phyloP scores from a whole-genome alignment of 2,113 vertebrate species.

The Mormyrus iriodes region DNA sequence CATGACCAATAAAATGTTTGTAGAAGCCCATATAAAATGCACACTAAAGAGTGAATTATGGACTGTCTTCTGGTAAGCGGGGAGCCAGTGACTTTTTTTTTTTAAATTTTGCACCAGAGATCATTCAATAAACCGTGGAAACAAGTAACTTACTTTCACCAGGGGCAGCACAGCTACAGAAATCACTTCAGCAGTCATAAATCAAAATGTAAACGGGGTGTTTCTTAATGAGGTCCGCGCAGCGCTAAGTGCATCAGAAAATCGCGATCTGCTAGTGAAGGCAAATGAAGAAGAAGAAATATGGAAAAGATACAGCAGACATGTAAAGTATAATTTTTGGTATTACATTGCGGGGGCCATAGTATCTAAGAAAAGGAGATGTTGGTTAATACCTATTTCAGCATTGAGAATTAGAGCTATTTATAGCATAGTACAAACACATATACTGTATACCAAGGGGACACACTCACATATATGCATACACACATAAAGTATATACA shows the following conservation, averaged over 20 bases:
- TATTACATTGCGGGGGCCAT: not conserved
- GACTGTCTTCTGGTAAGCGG: not conserved
- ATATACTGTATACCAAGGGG: too few relatives aligned
- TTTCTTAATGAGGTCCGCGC: not conserved
- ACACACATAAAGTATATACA: not conserved
- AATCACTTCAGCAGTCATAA: not conserved
- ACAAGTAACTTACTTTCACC: not conserved
- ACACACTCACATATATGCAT: not conserved
- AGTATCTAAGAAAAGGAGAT: not conserved
- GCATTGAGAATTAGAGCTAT: not conserved
- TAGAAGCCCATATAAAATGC: constrained; percentile 1
- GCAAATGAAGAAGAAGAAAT: not conserved
- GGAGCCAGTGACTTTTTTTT: not conserved
- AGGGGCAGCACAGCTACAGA: not conserved
- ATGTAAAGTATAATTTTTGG: not conserved
- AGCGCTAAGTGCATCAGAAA: not conserved
- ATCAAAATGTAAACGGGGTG: not conserved
- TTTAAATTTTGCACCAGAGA: constrained; percentile 2
- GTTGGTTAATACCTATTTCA: not conserved
- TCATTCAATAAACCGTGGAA: not conserved
- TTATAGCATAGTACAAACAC: too few relatives aligned
- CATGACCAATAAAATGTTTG: constrained; percentile 10
- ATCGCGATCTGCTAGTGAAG: not conserved
- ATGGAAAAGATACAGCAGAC: not conserved
- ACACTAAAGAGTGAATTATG: not conserved